phyloP scores from a whole-genome alignment of 2,113 vertebrate species.

The Meriones unguiculatus region DNA sequence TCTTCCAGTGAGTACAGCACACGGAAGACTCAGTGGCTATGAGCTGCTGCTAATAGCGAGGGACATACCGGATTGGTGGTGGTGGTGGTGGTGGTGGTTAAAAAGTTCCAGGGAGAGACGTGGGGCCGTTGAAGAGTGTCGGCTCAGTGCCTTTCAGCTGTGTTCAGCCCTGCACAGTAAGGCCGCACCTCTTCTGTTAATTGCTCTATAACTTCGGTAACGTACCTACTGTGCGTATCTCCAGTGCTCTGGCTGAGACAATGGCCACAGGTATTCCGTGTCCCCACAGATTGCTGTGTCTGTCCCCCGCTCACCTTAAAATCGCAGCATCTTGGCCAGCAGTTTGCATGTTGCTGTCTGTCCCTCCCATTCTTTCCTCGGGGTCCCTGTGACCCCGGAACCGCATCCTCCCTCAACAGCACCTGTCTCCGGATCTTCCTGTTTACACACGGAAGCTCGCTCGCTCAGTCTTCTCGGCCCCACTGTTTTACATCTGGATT shows the following conservation, averaged over 20 bases:
- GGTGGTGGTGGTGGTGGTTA: too few relatives aligned
- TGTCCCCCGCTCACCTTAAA: not conserved
- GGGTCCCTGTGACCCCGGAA: not conserved
- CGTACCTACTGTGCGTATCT: not conserved
- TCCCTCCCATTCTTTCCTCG: not conserved
- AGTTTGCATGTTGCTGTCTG: not conserved
- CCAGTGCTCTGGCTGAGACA: not conserved
- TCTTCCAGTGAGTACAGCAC: not conserved
- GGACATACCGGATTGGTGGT: not conserved
- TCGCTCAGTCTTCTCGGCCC: not conserved
- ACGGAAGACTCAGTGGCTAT: not conserved
- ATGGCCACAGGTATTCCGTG: not conserved
- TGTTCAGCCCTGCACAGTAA: rapidly evolving
- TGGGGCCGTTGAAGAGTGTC: not conserved
- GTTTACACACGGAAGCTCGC: not conserved
- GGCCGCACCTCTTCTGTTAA: not conserved
- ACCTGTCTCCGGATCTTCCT: not conserved
- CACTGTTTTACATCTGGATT: not conserved
- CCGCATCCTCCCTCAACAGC: too few relatives aligned
- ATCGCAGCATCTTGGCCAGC: not conserved
- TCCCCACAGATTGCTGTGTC: not conserved
- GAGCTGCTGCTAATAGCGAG: not conserved
- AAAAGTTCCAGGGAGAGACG: not conserved
- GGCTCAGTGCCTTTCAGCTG: not conserved
- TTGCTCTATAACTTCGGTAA: not conserved